Base-by-base conservation (phyloP, 2,888 invertebrate species). In the Drosophila quinaria region DNA sequence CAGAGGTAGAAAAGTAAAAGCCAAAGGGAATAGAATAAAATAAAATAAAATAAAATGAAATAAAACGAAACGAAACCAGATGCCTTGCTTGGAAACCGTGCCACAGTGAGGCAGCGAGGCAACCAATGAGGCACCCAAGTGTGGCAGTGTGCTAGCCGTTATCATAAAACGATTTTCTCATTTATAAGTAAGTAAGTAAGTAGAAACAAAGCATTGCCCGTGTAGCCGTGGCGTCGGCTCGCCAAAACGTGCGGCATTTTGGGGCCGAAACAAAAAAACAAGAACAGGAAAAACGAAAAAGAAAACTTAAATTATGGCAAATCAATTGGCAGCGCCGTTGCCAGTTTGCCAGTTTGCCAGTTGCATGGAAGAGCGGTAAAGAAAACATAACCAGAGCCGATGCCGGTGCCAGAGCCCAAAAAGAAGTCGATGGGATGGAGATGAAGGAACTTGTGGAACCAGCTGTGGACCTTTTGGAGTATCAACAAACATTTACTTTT, bases 241-340 rank as follows among this genome's bases (percentile, higher is more conserved):
- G 65, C 63, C 69, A 46, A 51, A 65, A 76, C 75, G 75, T 76
- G 75, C 73, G 44, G 68, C 68, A 67, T 68, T 72, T 64, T 37
- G 63, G 37, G 37, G 41, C 17, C 56, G 37, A 52, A 15, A 19
- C 17, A 54, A 37, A 56, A 65, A 58, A 52, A 49, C 3, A 19
- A 39, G 5, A 1, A 39, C 44, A 52, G 47, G 50, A 44, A 46
- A 41, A 46, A n/a, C 19, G 8, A 8, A 25, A 35, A 46, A 56
- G 42, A 52, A 51, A 90, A 89, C 81, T 84, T 89, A 90, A 91
- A 91, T 91, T 91, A 91, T 91, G 90, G 86, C 88, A 92, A 92
- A 91, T 92, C 92, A 91, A 91, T 92, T 91, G 90, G 60, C 70
- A 70, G 61, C 58, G 52, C 62, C 62, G 22, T 35, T 37, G 63